Percentiles rank a stretch among this genome's conserved stretches.
These are phyloP conservation scores for Metellina segmentata DNA, from an alignment of 2,888 invertebrate species.

Conservation along the genomic window DNA sequence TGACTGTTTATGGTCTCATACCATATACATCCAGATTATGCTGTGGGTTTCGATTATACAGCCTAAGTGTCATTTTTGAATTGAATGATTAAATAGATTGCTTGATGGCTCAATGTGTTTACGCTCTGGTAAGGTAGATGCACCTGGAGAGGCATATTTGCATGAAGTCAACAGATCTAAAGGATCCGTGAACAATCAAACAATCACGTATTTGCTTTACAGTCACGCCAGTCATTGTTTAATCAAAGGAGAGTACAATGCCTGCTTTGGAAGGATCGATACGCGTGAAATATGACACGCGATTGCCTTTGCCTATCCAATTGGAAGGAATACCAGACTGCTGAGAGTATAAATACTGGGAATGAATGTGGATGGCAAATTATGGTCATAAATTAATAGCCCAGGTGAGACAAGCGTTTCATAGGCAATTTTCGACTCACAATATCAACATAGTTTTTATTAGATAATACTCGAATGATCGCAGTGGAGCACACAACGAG, in stretches of 20 bases:
- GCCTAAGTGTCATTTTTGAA: not conserved
- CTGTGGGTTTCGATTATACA: not conserved
- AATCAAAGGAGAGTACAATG: not conserved
- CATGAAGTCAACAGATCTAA: conserved; percentile 42
- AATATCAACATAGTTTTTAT: no score
- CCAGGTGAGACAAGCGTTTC: no score
- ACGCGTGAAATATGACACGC: not conserved
- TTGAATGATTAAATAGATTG: no score
- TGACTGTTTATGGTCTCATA: no score
- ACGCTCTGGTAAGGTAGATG: not conserved
- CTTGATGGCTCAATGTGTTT: not conserved
- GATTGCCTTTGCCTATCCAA: not conserved
- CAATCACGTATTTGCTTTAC: conserved; percentile 10
- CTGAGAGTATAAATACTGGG: not conserved
- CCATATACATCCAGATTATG: no score
- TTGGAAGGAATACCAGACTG: not conserved
- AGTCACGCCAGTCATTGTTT: conserved; percentile 16
- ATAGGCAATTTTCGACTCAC: no score
- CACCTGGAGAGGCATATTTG: not conserved
- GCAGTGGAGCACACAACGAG: no score
- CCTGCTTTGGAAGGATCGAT: not conserved
- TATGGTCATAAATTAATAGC: no score
- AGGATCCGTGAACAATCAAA: conserved; percentile 25
- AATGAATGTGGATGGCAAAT: not conserved
- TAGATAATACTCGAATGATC: no score